These are phyloP conservation scores for Vanessa cardui DNA, from an alignment of 2,888 invertebrate species.

Conservation along the genomic window DNA sequence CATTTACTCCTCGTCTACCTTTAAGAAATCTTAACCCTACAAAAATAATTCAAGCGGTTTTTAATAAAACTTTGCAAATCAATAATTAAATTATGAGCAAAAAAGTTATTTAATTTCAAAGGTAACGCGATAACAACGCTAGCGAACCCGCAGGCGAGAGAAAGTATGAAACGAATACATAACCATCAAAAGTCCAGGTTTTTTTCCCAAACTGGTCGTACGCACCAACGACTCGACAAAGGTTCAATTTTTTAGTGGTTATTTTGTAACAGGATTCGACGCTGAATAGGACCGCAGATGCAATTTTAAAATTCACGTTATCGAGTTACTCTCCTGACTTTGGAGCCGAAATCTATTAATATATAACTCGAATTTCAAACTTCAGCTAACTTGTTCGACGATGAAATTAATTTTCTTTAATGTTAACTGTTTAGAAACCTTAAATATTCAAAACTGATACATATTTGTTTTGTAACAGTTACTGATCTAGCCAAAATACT, in stretches of 20 bases:
- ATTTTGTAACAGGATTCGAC: constrained; percentile 32
- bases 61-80: too few relatives aligned
- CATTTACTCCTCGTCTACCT: too few relatives aligned
- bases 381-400: too few relatives aligned
- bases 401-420: neutral
- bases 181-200: constrained; percentile 11
- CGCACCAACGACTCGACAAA: constrained; percentile 25
- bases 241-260: constrained; percentile 34
- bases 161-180: constrained; percentile 1
- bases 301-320: constrained; percentile 64
- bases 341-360: constrained; percentile 36
- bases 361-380: constrained; percentile 3
- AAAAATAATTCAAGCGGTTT: too few relatives aligned
- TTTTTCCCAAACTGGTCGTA: constrained; percentile 11
- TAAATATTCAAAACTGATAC: too few relatives aligned
- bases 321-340: constrained; percentile 45
- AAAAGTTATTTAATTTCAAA: neutral
- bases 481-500: neutral
- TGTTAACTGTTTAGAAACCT: neutral
- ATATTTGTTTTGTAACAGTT: neutral
- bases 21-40: too few relatives aligned
- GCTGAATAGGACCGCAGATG: constrained; percentile 45
- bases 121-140: neutral
- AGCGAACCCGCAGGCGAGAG: neutral
- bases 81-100: neutral